Percentiles rank a stretch among this genome's conserved stretches.
Conservation (phyloP, 2,113 vertebrate species). For the Hydropotes inermis region DNA sequence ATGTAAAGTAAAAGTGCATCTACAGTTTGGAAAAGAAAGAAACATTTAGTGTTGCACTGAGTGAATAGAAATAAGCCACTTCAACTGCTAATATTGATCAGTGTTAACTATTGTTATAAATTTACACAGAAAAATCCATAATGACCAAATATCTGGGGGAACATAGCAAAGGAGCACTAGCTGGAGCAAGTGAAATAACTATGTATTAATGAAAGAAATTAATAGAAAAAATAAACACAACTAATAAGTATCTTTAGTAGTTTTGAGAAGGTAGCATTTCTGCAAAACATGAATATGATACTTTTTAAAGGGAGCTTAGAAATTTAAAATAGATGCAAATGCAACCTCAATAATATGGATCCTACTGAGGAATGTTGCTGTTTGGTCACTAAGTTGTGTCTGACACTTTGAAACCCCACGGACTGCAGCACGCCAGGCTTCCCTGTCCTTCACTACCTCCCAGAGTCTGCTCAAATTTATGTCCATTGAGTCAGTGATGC, state of each 20-base stretch:
- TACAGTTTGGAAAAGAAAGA: not conserved
- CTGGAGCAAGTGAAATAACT: not conserved
- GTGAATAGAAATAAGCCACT: not conserved
- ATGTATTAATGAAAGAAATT: not conserved
- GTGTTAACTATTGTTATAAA: not conserved
- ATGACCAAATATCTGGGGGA: not conserved
- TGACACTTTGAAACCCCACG: fast-evolving
- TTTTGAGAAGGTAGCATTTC: not conserved
- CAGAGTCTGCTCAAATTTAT: not conserved
- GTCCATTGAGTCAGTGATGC: not conserved
- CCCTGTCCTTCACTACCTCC: not conserved
- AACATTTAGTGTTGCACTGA: not conserved
- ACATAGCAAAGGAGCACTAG: not conserved
- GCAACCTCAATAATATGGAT: not conserved
- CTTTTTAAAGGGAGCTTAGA: not conserved
- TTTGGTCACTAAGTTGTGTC: not conserved
- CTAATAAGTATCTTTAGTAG: not conserved
- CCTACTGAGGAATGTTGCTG: not conserved
- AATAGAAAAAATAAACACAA: not conserved
- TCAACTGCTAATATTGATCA: not conserved
- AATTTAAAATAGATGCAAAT: not conserved
- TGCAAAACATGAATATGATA: not conserved
- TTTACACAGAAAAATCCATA: not conserved
- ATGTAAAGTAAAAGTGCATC: not conserved
- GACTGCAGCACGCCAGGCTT: not conserved